Evolutionary conservation across 1,140 invertebrate species (phyloP).

Genomic region (Tetraneura akinire): DNA sequence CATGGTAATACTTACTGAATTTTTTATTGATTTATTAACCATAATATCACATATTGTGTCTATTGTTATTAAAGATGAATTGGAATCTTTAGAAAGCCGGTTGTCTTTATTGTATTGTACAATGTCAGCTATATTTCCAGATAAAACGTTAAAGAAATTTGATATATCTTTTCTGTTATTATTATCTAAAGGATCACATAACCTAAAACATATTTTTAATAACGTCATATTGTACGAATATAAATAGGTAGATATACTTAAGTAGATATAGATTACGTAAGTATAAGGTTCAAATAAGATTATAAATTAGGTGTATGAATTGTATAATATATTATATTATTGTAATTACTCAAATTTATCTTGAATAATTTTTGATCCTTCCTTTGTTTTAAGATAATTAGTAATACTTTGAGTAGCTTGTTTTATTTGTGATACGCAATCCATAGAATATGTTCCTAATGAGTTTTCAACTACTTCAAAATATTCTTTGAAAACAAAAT

Average conservation of each 20-base stretch:
- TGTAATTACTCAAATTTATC: slow-evolving; percentile 70
- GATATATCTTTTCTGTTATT: slow-evolving; percentile 71
- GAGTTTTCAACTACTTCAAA: slow-evolving; percentile 73
- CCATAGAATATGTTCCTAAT: slow-evolving; percentile 64
- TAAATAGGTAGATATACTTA: no score
- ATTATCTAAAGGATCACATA: slow-evolving; percentile 76
- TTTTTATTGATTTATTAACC: slow-evolving; percentile 60
- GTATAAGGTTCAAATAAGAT: no score
- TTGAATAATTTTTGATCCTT: slow-evolving; percentile 59
- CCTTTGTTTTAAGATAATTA: not conserved
- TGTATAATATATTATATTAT: not conserved
- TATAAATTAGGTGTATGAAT: not conserved
- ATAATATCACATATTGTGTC: slow-evolving; percentile 78
- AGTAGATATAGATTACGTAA: no score
- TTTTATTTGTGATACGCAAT: slow-evolving; percentile 68
- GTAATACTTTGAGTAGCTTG: slow-evolving; percentile 69
- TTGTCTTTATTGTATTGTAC: slow-evolving; percentile 97
- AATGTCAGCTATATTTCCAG: slow-evolving; percentile 80
- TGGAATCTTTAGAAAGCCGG: slow-evolving; percentile 60
- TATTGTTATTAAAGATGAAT: slow-evolving; percentile 70
- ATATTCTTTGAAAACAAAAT: slow-evolving; percentile 67
- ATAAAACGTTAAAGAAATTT: slow-evolving; percentile 79
- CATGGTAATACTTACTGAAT: slow-evolving; percentile 21
- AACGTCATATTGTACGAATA: no score
- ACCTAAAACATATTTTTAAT: slow-evolving; percentile 62